Evolutionary conservation across 2,113 vertebrate species (phyloP), one percentile per base, ranked within the genome.

Genomic region (Apodemus sylvaticus): DNA sequence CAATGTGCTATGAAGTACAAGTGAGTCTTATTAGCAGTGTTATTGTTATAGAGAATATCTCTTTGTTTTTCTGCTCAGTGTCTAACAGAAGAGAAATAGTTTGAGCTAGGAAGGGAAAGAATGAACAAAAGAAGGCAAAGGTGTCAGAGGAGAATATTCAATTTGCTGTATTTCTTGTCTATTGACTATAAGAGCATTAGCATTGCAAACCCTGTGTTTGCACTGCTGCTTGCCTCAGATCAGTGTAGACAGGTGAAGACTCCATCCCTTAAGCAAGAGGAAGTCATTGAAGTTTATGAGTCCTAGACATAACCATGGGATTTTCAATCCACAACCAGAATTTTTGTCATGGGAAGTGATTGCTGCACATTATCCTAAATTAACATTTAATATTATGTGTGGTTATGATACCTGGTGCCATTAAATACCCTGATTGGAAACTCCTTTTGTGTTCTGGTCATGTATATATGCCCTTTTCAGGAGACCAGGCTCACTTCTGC

Each of bases 41-140:
- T 42, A 39, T 26, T 12, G 70, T 62, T 53, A 36, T 51, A 53
- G 73, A 91, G 2, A 64, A 39, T 16, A 66, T 5, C 53, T 53
- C 45, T 87, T 22, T 82, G 45, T 16, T 13, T 68, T 83, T 97
- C 76, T 42, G 14, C 4, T 92, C n/a, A 64, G 24, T 81, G 26
- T 86, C 60, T 90, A 92, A 73, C 36, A n/a, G 8, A 42, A 91
- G 96, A 77, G 6, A 95, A 94, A 70, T n/a, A 3, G 4, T 14
- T 53, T 45, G 0, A 48, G 4, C 89, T 73, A 16, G 13, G 3
- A 89, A 89, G 5, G 19, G 42, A 91, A 85, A 76, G 14, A 48
- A 58, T 22, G 29, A 64, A 34, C 12, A 55, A 55, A 42, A 88
- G 87, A 79, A 93, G 12, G 6, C 68, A 90, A 26, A 39, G 10